Evolutionary conservation across 2,113 vertebrate species (phyloP).

Genomic region (Crypturellus undulatus): DNA sequence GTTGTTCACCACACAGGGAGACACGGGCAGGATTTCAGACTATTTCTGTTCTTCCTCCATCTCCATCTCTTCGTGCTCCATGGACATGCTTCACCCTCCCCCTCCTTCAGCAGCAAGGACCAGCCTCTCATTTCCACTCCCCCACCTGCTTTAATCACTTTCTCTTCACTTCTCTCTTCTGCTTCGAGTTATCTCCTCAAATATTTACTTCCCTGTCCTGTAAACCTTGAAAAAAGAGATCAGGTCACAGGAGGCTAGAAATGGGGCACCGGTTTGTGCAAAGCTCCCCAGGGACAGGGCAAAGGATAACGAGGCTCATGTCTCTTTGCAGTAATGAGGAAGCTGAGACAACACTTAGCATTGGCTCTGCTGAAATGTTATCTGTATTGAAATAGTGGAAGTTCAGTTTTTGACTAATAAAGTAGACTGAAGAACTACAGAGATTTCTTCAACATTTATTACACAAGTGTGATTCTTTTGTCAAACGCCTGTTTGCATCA

Average conservation of each 20-base stretch:
- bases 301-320: not conserved
- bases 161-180: not conserved
- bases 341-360: not conserved
- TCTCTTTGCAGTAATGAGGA: not conserved
- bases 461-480: not conserved
- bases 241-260: not conserved
- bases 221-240: not conserved
- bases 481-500: not conserved
- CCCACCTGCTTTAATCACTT: not conserved
- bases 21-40: rapidly evolving
- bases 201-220: not conserved
- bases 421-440: not conserved
- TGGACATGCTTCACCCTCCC: not conserved
- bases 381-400: not conserved
- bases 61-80: not conserved
- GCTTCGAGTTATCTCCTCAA: not conserved
- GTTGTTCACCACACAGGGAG: rapidly evolving
- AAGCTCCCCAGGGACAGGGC: not conserved
- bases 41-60: not conserved
- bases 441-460: not conserved
- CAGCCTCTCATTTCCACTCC: not conserved
- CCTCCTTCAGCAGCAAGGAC: not conserved
- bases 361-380: not conserved
- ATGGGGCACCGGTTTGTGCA: not conserved
- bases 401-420: not conserved